A percentile compares a stretch with the other conserved stretches of the same genome.
These are phyloP conservation scores for Zoroaster sp. DNA, from an alignment of 53 echinoderm and acorn worm genomes.

Conservation along the genomic window DNA sequence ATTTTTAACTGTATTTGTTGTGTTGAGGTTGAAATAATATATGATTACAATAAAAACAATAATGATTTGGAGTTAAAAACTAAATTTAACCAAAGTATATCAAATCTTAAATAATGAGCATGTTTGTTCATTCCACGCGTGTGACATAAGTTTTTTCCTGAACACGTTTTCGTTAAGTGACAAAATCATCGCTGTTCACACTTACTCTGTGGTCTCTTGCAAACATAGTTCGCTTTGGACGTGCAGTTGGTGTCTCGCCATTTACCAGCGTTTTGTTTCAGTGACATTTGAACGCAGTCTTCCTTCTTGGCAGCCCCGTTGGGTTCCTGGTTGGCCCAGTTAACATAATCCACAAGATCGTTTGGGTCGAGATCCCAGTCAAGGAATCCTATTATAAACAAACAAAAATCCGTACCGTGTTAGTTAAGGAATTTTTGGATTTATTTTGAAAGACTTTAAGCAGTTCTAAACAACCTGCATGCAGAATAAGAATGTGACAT, in stretches of 20 bases:
- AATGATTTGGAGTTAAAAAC: neutral
- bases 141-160: neutral
- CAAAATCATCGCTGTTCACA: neutral
- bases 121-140: too few species aligned
- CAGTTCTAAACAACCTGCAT: too few species aligned
- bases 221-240: neutral
- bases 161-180: neutral
- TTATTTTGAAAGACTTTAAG: too few species aligned
- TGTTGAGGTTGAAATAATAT: too few species aligned
- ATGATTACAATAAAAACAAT: neutral
- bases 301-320: neutral
- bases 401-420: too few species aligned
- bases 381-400: neutral
- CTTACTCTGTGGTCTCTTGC: constrained; percentile 28
- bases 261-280: neutral
- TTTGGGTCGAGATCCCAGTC: neutral
- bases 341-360: neutral
- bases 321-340: neutral
- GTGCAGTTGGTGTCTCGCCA: neutral
- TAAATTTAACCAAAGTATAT: too few species aligned
- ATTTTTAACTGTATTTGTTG: too few species aligned
- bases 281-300: neutral
- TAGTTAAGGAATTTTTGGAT: too few species aligned
- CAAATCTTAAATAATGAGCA: too few species aligned
- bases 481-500: too few species aligned